These are phyloP conservation scores for Aradophagus sp. DNA, from an alignment of 1,140 invertebrate species.

Conservation along the genomic window DNA sequence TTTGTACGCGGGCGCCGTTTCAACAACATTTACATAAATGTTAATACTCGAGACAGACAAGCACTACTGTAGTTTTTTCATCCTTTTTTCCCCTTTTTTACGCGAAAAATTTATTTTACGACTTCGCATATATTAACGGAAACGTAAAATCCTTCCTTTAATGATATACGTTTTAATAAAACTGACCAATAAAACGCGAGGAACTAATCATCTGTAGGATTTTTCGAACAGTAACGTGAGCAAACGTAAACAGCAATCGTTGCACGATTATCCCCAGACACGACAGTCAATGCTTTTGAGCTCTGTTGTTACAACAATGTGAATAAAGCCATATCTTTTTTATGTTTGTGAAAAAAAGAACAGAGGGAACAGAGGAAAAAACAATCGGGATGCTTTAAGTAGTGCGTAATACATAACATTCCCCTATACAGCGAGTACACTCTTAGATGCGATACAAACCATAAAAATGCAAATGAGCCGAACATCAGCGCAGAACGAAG, in stretches of 20 bases:
- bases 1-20: too few relatives aligned
- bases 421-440: slow-evolving; percentile 21
- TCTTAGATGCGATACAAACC: slow-evolving; percentile 46
- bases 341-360: slow-evolving; percentile 1
- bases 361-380: not conserved
- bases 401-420: slow-evolving; percentile 41
- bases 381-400: slow-evolving; percentile 38
- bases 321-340: slow-evolving; percentile 14
- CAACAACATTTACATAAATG: too few relatives aligned
- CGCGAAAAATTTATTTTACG: too few relatives aligned
- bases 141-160: too few relatives aligned
- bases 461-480: slow-evolving; percentile 57
- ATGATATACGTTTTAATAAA: too few relatives aligned
- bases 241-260: not conserved
- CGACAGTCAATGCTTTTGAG: slow-evolving; percentile 10
- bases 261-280: slow-evolving; percentile 2
- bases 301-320: slow-evolving; percentile 3
- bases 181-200: too few relatives aligned
- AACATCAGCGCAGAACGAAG: slow-evolving; percentile 34
- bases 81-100: too few relatives aligned
- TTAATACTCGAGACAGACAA: too few relatives aligned
- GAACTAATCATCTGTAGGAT: too few relatives aligned
- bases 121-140: too few relatives aligned
- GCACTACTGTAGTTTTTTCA: too few relatives aligned
- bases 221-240: too few relatives aligned